Conservation (phyloP, 1,140 invertebrate species). For the Thaumetopoea pityocampa region DNA sequence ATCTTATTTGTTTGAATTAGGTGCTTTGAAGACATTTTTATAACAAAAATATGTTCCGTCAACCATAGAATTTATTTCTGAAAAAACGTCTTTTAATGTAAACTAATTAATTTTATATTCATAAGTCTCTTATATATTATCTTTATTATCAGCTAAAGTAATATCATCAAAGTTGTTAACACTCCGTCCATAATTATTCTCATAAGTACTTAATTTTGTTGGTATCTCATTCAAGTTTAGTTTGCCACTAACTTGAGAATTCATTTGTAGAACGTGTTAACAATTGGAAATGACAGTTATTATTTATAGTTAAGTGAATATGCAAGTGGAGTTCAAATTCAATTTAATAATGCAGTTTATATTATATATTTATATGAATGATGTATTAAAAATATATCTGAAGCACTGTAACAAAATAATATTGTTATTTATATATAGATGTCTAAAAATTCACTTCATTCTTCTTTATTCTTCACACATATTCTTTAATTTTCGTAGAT, state of each 20-base stretch:
- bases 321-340: no score
- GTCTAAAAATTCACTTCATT: no score
- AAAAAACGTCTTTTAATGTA: conserved; percentile 3
- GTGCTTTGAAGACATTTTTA: no score
- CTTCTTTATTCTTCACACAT: no score
- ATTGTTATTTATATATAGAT: no score
- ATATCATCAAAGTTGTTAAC: conserved; percentile 45
- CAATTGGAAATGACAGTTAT: conserved; percentile 5
- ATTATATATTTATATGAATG: no score
- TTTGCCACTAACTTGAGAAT: conserved; percentile 19
- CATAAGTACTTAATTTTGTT: conserved; percentile 69
- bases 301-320: conserved; percentile 7
- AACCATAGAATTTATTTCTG: neutral
- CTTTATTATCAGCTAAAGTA: conserved; percentile 13
- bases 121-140: no score
- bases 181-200: conserved; percentile 66
- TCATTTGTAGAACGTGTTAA: conserved; percentile 12
- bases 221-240: conserved; percentile 34
- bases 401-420: no score
- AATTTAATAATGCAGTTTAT: no score
- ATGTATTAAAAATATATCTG: no score
- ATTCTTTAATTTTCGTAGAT: no score
- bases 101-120: conserved; percentile 5
- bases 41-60: no score
- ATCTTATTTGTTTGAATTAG: conserved; percentile 21